A percentile compares a stretch with the other conserved stretches of the same genome.
Evolutionary conservation across 2,888 invertebrate genomes (phyloP).

Genomic region (Protula sp.): DNA sequence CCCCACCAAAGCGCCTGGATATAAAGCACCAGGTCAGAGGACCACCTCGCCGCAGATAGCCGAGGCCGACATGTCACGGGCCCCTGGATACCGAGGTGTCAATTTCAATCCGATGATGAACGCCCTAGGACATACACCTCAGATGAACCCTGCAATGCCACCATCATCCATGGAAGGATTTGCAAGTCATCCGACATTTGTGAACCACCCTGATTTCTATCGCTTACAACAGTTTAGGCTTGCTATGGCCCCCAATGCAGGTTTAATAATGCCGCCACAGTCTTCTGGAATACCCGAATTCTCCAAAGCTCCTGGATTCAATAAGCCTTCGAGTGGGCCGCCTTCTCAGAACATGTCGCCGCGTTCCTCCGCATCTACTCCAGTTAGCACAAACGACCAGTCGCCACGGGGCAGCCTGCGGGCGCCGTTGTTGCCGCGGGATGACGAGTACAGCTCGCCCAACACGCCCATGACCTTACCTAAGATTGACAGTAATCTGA

Average conservation of each 20-base stretch:
- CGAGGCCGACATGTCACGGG: background rate
- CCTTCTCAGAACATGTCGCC: slow-evolving; percentile 7
- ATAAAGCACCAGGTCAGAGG: slow-evolving; percentile 28
- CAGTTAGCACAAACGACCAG: background rate
- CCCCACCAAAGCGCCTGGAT: slow-evolving; percentile 53
- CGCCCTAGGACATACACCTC: background rate
- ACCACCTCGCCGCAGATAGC: background rate
- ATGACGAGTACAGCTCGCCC: slow-evolving; percentile 47
- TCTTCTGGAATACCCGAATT: background rate
- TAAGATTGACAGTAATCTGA: slow-evolving; percentile 60
- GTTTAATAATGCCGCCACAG: background rate
- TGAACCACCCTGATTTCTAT: background rate
- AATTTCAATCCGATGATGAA: background rate
- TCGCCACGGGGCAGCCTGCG: background rate
- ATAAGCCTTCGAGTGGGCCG: too few relatives aligned
- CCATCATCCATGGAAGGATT: background rate
- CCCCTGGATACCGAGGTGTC: background rate
- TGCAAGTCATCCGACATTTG: too few relatives aligned
- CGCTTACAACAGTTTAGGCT: too few relatives aligned
- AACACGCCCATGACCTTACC: slow-evolving; percentile 52
- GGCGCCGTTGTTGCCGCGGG: background rate
- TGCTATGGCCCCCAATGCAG: background rate
- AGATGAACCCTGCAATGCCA: too few relatives aligned
- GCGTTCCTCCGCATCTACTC: slow-evolving; percentile 1
- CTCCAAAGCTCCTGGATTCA: background rate